phyloP scores from a whole-genome alignment of 2,113 vertebrate genomes.

The Camelus bactrianus region DNA sequence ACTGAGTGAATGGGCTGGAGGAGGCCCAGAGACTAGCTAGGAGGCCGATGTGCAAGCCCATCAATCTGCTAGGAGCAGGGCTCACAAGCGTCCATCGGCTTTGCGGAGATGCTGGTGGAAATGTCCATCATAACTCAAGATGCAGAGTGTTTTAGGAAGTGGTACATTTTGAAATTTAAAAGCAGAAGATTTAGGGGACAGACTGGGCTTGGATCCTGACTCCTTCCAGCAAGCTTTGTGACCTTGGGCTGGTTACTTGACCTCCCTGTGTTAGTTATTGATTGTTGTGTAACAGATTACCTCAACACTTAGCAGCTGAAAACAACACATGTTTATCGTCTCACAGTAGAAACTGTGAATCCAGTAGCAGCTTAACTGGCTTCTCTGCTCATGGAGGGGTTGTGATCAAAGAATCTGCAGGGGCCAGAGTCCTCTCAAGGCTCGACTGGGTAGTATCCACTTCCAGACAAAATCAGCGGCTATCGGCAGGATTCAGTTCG shows the following conservation, averaged over 20 bases:
- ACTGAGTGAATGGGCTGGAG: background rate
- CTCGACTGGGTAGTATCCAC: too few species aligned
- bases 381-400: background rate
- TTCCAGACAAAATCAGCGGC: background rate
- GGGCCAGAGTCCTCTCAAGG: background rate
- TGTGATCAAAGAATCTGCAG: background rate
- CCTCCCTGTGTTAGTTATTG: background rate
- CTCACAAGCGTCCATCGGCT: background rate
- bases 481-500: background rate
- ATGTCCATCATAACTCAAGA: background rate
- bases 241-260: background rate
- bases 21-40: background rate
- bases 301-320: background rate
- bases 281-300: background rate
- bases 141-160: background rate
- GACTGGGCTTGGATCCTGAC: background rate
- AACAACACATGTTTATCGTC: background rate
- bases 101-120: background rate
- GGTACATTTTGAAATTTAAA: background rate
- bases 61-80: background rate
- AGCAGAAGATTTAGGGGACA: background rate
- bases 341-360: background rate
- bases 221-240: background rate
- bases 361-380: too few species aligned
- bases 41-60: rapidly evolving